Evolutionary conservation across 2,797 vertebrate genomes (phyloP).

Genomic region (Melanogrammus aeglefinus): DNA sequence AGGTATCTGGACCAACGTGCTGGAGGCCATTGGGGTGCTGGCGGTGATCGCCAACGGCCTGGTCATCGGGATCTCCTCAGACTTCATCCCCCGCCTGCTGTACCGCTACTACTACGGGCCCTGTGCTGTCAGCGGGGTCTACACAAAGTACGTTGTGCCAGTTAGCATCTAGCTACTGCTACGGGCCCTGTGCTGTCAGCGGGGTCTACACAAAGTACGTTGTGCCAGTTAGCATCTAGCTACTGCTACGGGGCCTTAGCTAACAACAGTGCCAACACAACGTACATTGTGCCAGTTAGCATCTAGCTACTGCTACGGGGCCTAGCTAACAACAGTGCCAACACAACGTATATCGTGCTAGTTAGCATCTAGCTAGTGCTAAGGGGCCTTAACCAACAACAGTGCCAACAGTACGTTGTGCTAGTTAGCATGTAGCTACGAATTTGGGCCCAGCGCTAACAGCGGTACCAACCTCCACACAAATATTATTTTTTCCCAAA

Average conservation of each 20-base stretch:
- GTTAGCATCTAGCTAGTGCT: too few species aligned
- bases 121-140: slow-evolving; percentile 51
- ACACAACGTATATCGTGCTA: slow-evolving; percentile 17
- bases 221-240: too few species aligned
- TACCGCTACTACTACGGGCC: slow-evolving; percentile 87
- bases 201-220: slow-evolving; percentile 41
- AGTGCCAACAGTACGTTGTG: slow-evolving; percentile 18
- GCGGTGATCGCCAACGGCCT: slow-evolving; percentile 89
- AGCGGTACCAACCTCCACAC: too few species aligned
- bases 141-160: slow-evolving; percentile 37
- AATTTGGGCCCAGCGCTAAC: too few species aligned
- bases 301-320: too few species aligned
- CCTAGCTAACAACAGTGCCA: too few species aligned
- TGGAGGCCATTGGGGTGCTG: slow-evolving; percentile 84
- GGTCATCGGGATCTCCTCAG: slow-evolving; percentile 86
- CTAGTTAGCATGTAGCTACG: too few species aligned
- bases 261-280: too few species aligned
- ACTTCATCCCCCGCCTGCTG: slow-evolving; percentile 87
- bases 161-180: slow-evolving; percentile 52
- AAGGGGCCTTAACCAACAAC: too few species aligned
- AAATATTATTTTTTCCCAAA: too few species aligned
- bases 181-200: slow-evolving; percentile 74
- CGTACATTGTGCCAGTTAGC: slow-evolving; percentile 15
- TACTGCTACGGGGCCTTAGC: too few species aligned
- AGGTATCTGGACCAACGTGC: slow-evolving; percentile 88